phyloP scores from a whole-genome alignment of 2,113 vertebrate species.

The Bubalus kerabau region DNA sequence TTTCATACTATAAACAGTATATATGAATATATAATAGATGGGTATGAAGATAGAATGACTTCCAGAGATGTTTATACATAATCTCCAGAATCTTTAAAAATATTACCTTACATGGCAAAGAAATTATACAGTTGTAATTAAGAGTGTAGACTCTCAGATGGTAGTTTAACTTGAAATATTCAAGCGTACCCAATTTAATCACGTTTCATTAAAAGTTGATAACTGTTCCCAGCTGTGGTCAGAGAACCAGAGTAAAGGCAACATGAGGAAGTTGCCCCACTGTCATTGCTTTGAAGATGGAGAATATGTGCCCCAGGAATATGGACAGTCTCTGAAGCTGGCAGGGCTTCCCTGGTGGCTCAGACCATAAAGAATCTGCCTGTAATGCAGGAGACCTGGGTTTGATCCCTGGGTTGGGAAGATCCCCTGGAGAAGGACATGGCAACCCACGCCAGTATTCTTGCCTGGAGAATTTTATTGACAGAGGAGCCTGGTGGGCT shows the following conservation, averaged over 20 bases:
- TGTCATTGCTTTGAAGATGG: background rate
- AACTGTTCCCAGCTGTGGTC: background rate
- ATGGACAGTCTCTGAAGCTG: background rate
- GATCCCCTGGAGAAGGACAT: background rate
- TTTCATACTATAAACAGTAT: background rate
- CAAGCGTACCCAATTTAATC: background rate
- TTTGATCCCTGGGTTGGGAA: background rate
- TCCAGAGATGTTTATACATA: background rate
- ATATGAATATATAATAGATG: background rate
- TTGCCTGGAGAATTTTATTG: background rate
- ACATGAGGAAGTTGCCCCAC: background rate
- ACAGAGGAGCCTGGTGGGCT: background rate
- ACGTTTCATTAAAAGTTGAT: background rate
- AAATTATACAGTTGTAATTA: background rate
- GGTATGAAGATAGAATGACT: background rate
- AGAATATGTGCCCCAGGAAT: fast-evolving
- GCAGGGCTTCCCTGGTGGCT: background rate
- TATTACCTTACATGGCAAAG: background rate
- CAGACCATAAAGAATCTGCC: background rate
- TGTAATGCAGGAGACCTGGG: background rate
- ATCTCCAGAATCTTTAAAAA: background rate
- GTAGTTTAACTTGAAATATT: background rate
- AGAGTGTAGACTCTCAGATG: background rate
- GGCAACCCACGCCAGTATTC: background rate
- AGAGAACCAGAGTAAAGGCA: background rate